phyloP scores from a whole-genome alignment of 2,888 invertebrate species.

The Chymomyza amoena region DNA sequence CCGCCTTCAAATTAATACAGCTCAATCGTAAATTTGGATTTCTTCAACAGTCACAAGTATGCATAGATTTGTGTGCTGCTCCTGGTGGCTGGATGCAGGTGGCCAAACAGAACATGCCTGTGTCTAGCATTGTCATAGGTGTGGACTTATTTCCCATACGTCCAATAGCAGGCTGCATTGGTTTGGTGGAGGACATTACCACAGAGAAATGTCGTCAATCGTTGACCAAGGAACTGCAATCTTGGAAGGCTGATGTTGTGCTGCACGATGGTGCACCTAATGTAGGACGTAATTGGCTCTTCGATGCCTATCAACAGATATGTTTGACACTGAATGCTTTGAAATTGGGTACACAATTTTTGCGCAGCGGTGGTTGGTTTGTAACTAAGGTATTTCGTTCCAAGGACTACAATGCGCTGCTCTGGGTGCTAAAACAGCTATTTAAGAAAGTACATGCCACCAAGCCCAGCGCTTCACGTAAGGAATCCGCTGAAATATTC shows the following conservation, averaged over 20 bases:
- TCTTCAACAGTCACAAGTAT: constrained; percentile 95
- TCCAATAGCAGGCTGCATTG: constrained; percentile 92
- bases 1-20: constrained; percentile 99
- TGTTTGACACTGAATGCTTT: constrained; percentile 94
- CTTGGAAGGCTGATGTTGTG: constrained; percentile 98
- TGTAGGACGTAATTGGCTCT: constrained; percentile 97
- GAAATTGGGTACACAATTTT: constrained; percentile 93
- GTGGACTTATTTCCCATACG: constrained; percentile 98
- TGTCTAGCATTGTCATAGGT: constrained; percentile 95
- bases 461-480: constrained; percentile 98
- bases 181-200: constrained; percentile 96
- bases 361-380: constrained; percentile 96
- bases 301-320: constrained; percentile 97
- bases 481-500: constrained; percentile 99
- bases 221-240: constrained; percentile 91
- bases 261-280: constrained; percentile 99
- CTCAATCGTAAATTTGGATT: constrained; percentile 98
- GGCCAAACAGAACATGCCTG: constrained; percentile 97
- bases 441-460: constrained; percentile 98
- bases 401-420: constrained; percentile 96
- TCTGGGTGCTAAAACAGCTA: constrained; percentile 97
- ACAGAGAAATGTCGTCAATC: constrained; percentile 93
- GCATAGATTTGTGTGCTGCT: constrained; percentile 98
- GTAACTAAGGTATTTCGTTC: constrained; percentile 99
- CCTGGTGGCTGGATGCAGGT: constrained; percentile 99